phyloP scores from a whole-genome alignment of 2,888 invertebrate genomes.

The Enchytraeus crypticus region DNA sequence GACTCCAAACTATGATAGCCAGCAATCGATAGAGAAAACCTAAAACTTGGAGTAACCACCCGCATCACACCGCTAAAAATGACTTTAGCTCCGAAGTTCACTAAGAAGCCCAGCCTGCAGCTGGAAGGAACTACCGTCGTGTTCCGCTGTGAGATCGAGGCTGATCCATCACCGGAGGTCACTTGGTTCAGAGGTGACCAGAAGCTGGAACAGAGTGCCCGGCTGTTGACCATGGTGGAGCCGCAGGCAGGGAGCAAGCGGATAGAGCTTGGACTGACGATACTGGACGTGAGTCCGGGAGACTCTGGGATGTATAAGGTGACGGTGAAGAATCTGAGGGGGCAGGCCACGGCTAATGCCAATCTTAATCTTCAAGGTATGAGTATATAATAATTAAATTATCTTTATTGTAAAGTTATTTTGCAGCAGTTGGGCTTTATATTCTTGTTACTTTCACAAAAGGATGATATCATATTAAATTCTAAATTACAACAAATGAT shows the following conservation, averaged over 20 bases:
- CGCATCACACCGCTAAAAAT: not conserved
- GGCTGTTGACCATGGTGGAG: conserved; percentile 2
- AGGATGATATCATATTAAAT: too few relatives aligned
- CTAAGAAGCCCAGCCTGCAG: conserved; percentile 96
- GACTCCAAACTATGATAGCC: too few relatives aligned
- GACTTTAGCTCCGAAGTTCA: conserved; percentile 70
- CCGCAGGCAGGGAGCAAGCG: conserved; percentile 6
- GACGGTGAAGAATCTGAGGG: conserved; percentile 94
- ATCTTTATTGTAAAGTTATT: too few relatives aligned
- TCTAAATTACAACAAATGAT: too few relatives aligned
- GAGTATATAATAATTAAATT: conserved; percentile 3
- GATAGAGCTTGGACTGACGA: conserved; percentile 12
- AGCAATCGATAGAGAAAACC: too few relatives aligned
- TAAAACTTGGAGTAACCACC: too few relatives aligned
- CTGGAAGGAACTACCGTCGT: conserved; percentile 80
- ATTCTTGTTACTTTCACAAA: too few relatives aligned
- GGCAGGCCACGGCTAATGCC: conserved; percentile 46
- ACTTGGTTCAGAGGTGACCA: conserved; percentile 77
- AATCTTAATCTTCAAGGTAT: conserved; percentile 22
- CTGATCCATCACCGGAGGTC: conserved; percentile 87
- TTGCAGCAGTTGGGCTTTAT: too few relatives aligned
- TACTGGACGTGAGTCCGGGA: conserved; percentile 63
- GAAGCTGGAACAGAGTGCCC: conserved; percentile 5
- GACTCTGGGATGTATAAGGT: conserved; percentile 92
- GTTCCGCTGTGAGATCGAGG: conserved; percentile 92